phyloP scores from a whole-genome alignment of 2,888 invertebrate genomes.

The Drosophila limbata region DNA sequence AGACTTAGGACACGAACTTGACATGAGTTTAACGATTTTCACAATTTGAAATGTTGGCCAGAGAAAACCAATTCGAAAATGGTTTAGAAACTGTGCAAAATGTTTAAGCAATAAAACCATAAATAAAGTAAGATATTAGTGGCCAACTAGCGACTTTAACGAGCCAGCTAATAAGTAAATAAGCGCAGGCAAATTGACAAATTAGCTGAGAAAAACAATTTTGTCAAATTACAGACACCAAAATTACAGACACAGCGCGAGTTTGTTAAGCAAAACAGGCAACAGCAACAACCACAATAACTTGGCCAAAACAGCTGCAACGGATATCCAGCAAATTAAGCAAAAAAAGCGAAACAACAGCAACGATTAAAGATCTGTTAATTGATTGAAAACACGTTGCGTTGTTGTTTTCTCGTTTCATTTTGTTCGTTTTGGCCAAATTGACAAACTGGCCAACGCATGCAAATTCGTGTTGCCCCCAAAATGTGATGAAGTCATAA shows the following conservation, averaged over 20 bases:
- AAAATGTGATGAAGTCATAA: slow-evolving; percentile 76
- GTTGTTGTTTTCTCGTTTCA: slow-evolving; percentile 21
- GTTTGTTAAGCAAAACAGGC: slow-evolving; percentile 19
- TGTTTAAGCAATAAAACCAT: slow-evolving; percentile 30
- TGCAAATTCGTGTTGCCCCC: slow-evolving; percentile 63
- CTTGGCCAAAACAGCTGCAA: slow-evolving; percentile 33
- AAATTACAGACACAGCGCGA: slow-evolving; percentile 50
- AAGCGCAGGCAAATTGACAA: slow-evolving; percentile 74
- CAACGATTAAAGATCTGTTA: slow-evolving; percentile 58
- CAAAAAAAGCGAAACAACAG: slow-evolving; percentile 11
- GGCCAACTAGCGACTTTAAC: slow-evolving; percentile 69
- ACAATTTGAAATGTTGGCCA: slow-evolving; percentile 34
- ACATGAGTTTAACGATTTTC: slow-evolving; percentile 40
- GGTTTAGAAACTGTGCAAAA: slow-evolving; percentile 19
- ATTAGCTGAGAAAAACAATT: slow-evolving; percentile 60
- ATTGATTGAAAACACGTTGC: slow-evolving; percentile 73
- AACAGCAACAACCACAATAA: slow-evolving; percentile 4
- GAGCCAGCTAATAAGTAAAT: slow-evolving; percentile 46
- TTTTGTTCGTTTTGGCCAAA: slow-evolving; percentile 29
- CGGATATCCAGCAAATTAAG: slow-evolving; percentile 37
- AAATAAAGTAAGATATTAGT: slow-evolving; percentile 32
- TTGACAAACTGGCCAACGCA: slow-evolving; percentile 49
- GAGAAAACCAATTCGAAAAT: slow-evolving; percentile 22
- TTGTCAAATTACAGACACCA: slow-evolving; percentile 39
- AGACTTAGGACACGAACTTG: slow-evolving; percentile 62